Evolutionary conservation across 2,797 vertebrate genomes (phyloP), one percentile per base, ranked within the genome.

Genomic region (Hapalemur alaotrensis): DNA sequence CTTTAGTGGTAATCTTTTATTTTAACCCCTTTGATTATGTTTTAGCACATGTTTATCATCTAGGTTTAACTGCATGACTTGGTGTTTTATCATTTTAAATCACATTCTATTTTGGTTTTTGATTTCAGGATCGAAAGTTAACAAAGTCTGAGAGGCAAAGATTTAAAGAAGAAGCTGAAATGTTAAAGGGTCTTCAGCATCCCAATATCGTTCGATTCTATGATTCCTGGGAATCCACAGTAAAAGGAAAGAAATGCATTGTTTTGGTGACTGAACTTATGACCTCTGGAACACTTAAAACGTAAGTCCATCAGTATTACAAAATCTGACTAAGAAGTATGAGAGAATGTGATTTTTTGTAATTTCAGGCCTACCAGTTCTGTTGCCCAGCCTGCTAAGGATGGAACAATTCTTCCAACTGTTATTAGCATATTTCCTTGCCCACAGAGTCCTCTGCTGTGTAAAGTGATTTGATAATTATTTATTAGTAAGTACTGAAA

Each of bases 191-290:
- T 32, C 99, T 99, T 96, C 99, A 99, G 98, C 99, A 99, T 98
- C 99, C 99, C 95, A 99, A 99, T 98, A 99, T 99, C 95, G 99
- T 99, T 98, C 99, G 99, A 94, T 99, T 99, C 99, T 99, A 99
- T 92, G 99, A 99, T 98, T 99, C 99, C 92, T 99, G 99, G 99
- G 99, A 99, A 98, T 99, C 99, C 15, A 99, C 99, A 22, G 99
- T 99, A 97, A 99, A 99, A 98, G 99, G 99, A 95, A 99, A 99
- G 98, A 99, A 99, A 97, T 99, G 99, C 97, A 99, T 99, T 97
- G 99, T 99, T 97, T 99, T 99, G 94, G 99, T 99, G 98, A 99
- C 99, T 0, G 99, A 99, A 97, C 99, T 99, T 87, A 99, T 99
- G 99, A 99, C 99, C 32, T 99, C 99, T 94, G 99, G 99, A 96